Conservation (phyloP, 2,888 invertebrate species). For the Chelonus formosanus region DNA sequence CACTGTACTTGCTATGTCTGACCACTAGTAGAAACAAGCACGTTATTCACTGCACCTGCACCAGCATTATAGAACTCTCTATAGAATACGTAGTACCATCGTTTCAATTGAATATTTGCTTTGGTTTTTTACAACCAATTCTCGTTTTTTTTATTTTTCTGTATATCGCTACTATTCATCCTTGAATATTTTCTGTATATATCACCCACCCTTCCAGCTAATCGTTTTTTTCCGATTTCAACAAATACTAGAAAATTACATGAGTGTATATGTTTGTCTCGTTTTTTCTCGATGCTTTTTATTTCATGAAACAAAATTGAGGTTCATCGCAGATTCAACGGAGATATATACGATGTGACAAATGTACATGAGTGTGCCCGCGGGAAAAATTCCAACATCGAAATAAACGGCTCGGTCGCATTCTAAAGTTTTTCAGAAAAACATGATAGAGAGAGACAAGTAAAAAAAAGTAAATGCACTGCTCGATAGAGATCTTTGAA, state of each 20-base stretch:
- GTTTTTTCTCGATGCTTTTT: background rate
- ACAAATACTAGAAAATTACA: slow-evolving; percentile 3
- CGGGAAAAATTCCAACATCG: slow-evolving; percentile 35
- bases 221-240: background rate
- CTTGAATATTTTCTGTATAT: background rate
- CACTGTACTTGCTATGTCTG: slow-evolving; percentile 20
- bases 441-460: background rate
- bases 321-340: background rate
- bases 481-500: background rate
- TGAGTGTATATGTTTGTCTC: background rate
- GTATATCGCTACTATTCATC: too few relatives aligned
- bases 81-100: slow-evolving; percentile 4
- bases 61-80: slow-evolving; percentile 1
- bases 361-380: slow-evolving; percentile 29
- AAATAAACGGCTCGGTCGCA: slow-evolving; percentile 35
- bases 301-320: background rate
- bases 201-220: background rate
- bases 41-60: slow-evolving; percentile 25
- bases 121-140: background rate
- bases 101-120: slow-evolving; percentile 14
- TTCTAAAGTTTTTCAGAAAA: slow-evolving; percentile 31
- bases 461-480: background rate
- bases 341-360: slow-evolving; percentile 22
- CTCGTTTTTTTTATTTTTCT: slow-evolving; percentile 5
- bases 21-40: slow-evolving; percentile 21